A percentile compares a stretch with the other conserved stretches of the same genome.
These are phyloP conservation scores for Sinocyclocheilus rhinocerous DNA, from an alignment of 2,113 vertebrate genomes.

Conservation along the genomic window DNA sequence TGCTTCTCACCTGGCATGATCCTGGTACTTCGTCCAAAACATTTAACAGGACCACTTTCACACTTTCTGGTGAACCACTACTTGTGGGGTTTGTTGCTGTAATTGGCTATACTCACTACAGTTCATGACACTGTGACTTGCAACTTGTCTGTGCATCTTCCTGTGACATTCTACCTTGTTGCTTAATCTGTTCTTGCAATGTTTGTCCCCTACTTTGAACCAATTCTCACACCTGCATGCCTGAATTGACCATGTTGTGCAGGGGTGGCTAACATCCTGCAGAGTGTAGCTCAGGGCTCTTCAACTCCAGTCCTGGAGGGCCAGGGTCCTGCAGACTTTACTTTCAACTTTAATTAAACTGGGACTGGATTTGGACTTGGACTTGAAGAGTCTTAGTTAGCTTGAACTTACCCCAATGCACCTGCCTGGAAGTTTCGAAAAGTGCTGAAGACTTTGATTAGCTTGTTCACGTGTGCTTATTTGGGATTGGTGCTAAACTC, in stretches of 20 bases:
- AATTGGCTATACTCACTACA: background rate
- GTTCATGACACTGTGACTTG: background rate
- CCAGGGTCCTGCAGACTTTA: background rate
- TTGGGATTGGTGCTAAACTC: background rate
- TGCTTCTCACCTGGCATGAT: constrained; percentile 64
- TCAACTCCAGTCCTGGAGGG: background rate
- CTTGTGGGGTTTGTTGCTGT: background rate
- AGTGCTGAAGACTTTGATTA: background rate
- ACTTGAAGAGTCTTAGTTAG: background rate
- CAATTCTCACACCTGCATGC: background rate
- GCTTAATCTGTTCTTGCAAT: background rate
- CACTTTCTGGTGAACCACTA: background rate
- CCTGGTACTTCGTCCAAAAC: constrained; percentile 43
- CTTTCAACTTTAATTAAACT: background rate
- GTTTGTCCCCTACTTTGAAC: background rate
- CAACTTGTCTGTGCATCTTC: background rate
- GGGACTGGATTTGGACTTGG: background rate
- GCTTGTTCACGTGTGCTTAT: background rate
- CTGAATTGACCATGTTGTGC: background rate
- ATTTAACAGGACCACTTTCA: background rate
- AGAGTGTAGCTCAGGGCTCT: background rate
- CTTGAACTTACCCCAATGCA: background rate
- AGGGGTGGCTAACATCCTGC: background rate
- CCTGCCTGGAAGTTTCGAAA: background rate
- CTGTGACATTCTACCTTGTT: background rate